Evolutionary conservation across 2,113 vertebrate genomes (phyloP).

Genomic region (Sigmodon hispidus): DNA sequence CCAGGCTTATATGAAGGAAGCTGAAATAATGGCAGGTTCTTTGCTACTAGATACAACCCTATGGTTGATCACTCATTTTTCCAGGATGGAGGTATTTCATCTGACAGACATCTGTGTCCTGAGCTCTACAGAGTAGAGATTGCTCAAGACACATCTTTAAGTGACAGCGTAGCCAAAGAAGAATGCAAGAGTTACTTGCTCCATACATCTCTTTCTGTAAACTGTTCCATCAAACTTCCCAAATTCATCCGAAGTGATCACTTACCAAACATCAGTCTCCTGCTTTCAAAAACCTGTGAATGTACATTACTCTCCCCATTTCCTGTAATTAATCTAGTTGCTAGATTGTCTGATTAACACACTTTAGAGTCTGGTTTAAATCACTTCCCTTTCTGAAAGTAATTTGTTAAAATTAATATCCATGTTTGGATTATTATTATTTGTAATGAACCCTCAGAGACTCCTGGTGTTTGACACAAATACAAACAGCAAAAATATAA

Average conservation of each 20-base stretch:
- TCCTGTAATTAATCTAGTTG: constrained; percentile 32
- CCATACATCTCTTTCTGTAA: neutral
- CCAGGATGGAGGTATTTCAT: neutral
- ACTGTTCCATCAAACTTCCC: neutral
- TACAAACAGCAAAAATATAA: neutral
- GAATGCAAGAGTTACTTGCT: neutral
- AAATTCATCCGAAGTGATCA: neutral
- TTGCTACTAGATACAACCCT: neutral
- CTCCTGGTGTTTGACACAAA: neutral
- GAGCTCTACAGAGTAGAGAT: neutral
- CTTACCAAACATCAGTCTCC: neutral
- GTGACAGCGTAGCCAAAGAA: neutral
- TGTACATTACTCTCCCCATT: constrained; percentile 15
- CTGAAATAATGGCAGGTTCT: neutral
- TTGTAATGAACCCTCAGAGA: neutral
- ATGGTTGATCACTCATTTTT: neutral
- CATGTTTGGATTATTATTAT: neutral
- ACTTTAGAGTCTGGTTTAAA: neutral
- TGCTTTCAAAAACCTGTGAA: neutral
- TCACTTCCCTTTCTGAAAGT: constrained; percentile 21
- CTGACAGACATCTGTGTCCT: neutral
- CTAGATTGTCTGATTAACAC: neutral
- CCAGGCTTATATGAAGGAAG: neutral
- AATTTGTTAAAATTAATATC: neutral
- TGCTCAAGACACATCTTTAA: neutral